Conservation (phyloP, 2,797 vertebrate species). For the Staurois parvus region DNA sequence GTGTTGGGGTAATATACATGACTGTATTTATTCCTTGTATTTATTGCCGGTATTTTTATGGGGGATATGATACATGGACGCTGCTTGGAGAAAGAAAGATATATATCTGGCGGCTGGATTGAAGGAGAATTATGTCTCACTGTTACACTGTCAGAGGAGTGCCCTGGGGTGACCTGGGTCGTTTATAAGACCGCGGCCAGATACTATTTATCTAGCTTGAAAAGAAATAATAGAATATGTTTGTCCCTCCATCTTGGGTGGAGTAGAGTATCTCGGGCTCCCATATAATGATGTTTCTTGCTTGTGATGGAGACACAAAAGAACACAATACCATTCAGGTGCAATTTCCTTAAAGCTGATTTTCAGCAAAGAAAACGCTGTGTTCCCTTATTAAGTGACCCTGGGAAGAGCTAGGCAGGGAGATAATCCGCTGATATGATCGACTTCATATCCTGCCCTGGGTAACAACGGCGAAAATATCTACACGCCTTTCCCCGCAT, state of each 20-base stretch:
- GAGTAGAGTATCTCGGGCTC: not conserved
- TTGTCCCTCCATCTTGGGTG: not conserved
- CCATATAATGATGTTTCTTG: conserved; percentile 7
- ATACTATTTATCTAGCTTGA: not conserved
- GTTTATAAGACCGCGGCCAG: too few relatives aligned
- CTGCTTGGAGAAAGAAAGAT: too few relatives aligned
- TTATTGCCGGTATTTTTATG: too few relatives aligned
- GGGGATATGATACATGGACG: too few relatives aligned
- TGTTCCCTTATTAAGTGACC: not conserved
- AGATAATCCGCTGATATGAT: not conserved
- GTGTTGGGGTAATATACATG: too few relatives aligned
- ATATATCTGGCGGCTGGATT: too few relatives aligned
- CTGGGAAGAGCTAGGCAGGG: not conserved
- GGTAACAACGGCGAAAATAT: not conserved
- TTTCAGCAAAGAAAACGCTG: not conserved
- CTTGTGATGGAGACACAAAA: not conserved
- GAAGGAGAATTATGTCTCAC: too few relatives aligned
- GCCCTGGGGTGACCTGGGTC: too few relatives aligned
- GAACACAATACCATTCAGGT: not conserved
- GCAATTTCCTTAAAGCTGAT: conserved; percentile 9
- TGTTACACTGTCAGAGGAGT: too few relatives aligned
- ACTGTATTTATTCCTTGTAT: too few relatives aligned
- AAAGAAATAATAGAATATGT: not conserved
- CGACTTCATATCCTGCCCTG: not conserved
- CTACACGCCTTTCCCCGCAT: not conserved